Evolutionary conservation across 2,888 invertebrate species (phyloP).

Genomic region (Frankliniella intonsa): DNA sequence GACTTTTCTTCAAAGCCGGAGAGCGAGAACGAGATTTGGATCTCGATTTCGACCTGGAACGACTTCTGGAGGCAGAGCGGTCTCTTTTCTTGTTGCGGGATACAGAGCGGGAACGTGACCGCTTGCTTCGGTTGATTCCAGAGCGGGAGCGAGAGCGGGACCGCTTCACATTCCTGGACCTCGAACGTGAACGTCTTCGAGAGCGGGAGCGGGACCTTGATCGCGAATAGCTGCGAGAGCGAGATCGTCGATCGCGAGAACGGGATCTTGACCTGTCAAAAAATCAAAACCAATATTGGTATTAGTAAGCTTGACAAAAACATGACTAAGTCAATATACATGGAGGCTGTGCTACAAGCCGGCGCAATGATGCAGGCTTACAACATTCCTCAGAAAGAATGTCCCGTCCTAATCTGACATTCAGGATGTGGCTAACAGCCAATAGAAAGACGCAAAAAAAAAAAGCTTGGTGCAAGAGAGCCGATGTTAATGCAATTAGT

Average conservation of each 20-base stretch:
- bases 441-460: neutral
- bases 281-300: neutral
- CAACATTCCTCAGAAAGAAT: neutral
- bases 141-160: neutral
- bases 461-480: neutral
- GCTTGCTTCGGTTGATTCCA: neutral
- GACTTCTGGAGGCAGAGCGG: neutral
- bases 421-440: neutral
- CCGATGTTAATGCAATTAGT: conserved; percentile 19
- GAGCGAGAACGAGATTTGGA: neutral
- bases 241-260: neutral
- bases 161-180: conserved; percentile 6
- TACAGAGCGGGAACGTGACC: neutral
- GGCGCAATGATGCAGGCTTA: neutral
- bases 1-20: no score
- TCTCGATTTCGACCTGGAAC: neutral
- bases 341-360: neutral
- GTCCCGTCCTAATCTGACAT: conserved; percentile 2
- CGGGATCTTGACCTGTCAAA: neutral
- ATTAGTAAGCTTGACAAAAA: neutral
- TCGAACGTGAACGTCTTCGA: neutral
- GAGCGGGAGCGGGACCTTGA: neutral
- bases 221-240: neutral
- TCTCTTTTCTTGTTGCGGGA: neutral
- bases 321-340: neutral